phyloP scores from a whole-genome alignment of 2,888 invertebrate genomes.

The Pristionchus entomophagus region DNA sequence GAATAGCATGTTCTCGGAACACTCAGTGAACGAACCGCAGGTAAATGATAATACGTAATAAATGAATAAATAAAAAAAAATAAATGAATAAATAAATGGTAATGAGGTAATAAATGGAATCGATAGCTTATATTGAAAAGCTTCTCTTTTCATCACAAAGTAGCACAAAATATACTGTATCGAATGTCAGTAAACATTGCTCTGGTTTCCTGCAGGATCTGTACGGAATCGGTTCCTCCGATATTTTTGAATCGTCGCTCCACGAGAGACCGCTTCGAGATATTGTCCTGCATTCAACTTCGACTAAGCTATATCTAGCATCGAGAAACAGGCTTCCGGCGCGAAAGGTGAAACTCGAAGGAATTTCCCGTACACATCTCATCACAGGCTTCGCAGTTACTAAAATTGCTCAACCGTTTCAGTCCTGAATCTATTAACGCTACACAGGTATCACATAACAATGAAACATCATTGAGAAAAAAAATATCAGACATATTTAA shows the following conservation, averaged over 20 bases:
- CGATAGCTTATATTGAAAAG: too few species aligned
- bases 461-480: background rate
- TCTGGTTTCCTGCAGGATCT: too few species aligned
- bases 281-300: background rate
- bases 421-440: background rate
- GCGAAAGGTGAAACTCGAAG: background rate
- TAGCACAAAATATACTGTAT: too few species aligned
- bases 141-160: too few species aligned
- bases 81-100: too few species aligned
- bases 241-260: background rate
- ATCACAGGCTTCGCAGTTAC: background rate
- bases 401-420: background rate
- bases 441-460: background rate
- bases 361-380: too few species aligned
- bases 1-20: background rate
- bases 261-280: too few species aligned
- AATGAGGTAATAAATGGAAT: too few species aligned
- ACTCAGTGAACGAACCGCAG: background rate
- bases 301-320: background rate
- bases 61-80: too few species aligned
- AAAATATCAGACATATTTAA: background rate
- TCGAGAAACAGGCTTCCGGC: background rate
- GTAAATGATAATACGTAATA: too few species aligned
- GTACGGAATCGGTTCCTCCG: too few species aligned
- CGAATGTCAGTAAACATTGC: too few species aligned